A percentile compares a stretch with the other conserved stretches of the same genome.
Evolutionary conservation across 1,140 invertebrate species (phyloP).

Genomic region (Pygmarrhopalites habei): DNA sequence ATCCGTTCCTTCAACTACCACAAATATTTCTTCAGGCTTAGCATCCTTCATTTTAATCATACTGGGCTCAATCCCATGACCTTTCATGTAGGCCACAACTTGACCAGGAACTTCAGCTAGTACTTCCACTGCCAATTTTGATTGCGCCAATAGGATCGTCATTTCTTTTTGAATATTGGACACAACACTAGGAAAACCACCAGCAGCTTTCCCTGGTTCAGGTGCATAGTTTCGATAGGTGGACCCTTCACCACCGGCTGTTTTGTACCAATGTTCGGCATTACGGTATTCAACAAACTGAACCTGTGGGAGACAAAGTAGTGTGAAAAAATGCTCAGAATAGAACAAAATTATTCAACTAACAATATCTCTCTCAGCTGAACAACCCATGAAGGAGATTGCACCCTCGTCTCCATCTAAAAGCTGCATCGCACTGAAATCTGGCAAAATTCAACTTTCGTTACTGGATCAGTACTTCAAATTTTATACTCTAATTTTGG

Average conservation of each 20-base stretch:
- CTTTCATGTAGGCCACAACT: constrained; percentile 53
- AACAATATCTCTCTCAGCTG: constrained; percentile 42
- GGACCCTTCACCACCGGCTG: constrained; percentile 4
- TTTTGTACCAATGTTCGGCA: constrained; percentile 15
- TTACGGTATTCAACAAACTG: constrained; percentile 26
- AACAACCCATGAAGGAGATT: constrained; percentile 45
- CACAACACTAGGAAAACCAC: background rate
- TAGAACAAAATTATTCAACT: too few species aligned
- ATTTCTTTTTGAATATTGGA: too few species aligned
- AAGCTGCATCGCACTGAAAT: constrained; percentile 53
- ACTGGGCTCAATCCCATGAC: constrained; percentile 44
- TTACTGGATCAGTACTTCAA: too few species aligned
- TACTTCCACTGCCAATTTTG: constrained; percentile 51
- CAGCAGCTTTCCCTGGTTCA: background rate
- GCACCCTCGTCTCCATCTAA: constrained; percentile 52
- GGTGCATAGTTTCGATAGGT: too few species aligned
- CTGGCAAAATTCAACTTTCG: too few species aligned
- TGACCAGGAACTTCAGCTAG: constrained; percentile 55
- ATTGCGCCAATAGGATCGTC: background rate
- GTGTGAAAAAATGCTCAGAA: too few species aligned
- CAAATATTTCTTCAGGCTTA: too few species aligned
- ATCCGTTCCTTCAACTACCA: too few species aligned
- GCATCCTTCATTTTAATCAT: too few species aligned
- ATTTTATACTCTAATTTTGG: too few species aligned
- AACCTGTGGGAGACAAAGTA: too few species aligned